Conservation (phyloP, 1,140 invertebrate genomes). For the Drosophila repleta region DNA sequence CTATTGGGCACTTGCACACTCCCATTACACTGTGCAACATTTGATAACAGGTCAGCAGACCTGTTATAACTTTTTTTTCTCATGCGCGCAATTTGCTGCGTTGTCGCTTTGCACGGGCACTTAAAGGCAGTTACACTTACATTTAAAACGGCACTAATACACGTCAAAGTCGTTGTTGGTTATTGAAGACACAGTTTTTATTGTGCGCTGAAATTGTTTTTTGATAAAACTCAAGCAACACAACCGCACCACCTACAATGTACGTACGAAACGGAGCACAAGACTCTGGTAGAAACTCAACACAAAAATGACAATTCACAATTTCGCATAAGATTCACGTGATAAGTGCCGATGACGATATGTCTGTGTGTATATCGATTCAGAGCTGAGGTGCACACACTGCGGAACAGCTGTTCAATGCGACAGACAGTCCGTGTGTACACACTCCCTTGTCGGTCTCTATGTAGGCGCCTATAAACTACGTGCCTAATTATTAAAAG, state of each 20-base stretch:
- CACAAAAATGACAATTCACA: conserved; percentile 68
- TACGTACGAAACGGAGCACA: conserved; percentile 51
- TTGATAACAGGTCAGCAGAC: conserved; percentile 65
- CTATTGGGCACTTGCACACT: conserved; percentile 10
- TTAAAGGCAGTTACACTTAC: conserved; percentile 56
- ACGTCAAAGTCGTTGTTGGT: conserved; percentile 43
- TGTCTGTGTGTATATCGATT: conserved; percentile 33
- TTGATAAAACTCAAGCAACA: conserved; percentile 61
- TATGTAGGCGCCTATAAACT: conserved; percentile 45
- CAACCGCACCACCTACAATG: conserved; percentile 76
- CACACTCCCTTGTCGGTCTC: conserved; percentile 26
- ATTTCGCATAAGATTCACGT: conserved; percentile 62
- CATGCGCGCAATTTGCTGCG: conserved; percentile 25
- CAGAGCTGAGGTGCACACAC: conserved; percentile 8
- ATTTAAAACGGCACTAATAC: conserved; percentile 44
- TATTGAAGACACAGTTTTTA: conserved; percentile 30
- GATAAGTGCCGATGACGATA: conserved; percentile 47
- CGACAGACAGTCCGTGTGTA: conserved; percentile 17
- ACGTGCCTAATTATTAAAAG: conserved; percentile 48
- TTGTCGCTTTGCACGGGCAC: conserved; percentile 38
- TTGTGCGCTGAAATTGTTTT: conserved; percentile 55
- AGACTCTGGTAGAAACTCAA: conserved; percentile 63
- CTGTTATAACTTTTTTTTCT: conserved; percentile 22
- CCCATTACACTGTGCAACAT: conserved; percentile 5
- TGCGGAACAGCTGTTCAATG: conserved; percentile 31